These are phyloP conservation scores for Phengaris arion DNA, from an alignment of 2,888 invertebrate species.

Conservation along the genomic window DNA sequence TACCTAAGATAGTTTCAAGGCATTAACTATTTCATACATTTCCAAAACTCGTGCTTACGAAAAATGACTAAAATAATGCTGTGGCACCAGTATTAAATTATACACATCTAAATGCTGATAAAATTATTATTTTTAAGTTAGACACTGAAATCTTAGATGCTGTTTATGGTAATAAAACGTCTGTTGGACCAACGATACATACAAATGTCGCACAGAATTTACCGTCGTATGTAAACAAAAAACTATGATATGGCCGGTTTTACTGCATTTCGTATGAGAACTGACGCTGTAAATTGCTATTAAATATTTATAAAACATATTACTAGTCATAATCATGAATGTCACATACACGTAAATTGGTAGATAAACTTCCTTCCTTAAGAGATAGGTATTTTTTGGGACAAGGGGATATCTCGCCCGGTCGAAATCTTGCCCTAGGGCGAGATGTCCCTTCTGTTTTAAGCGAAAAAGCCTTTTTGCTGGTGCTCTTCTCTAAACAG, in stretches of 20 bases:
- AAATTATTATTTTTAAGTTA: not conserved
- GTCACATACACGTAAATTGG: slow-evolving; percentile 15
- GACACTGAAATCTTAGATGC: not conserved
- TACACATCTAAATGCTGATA: too few species aligned
- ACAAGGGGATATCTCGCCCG: too few species aligned
- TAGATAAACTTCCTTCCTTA: slow-evolving; percentile 1
- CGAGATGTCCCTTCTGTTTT: too few species aligned
- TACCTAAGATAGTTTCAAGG: too few species aligned
- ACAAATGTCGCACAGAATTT: slow-evolving; percentile 5
- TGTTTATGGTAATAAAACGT: not conserved
- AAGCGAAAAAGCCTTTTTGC: too few species aligned
- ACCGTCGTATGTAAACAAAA: slow-evolving; percentile 2
- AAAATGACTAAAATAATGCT: too few species aligned
- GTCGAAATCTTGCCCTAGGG: too few species aligned
- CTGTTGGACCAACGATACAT: not conserved
- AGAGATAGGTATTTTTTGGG: not conserved
- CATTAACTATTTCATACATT: too few species aligned
- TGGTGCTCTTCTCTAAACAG: too few species aligned
- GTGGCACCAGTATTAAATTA: too few species aligned
- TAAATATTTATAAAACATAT: not conserved
- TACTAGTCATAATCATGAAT: not conserved
- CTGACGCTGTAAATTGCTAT: slow-evolving; percentile 13
- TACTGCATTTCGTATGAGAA: not conserved
- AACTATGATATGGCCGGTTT: slow-evolving; percentile 13
- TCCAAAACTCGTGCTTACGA: too few species aligned